Evolutionary conservation across 2,113 vertebrate species (phyloP), one percentile per base, ranked within the genome.

Genomic region (Scatophagus argus): DNA sequence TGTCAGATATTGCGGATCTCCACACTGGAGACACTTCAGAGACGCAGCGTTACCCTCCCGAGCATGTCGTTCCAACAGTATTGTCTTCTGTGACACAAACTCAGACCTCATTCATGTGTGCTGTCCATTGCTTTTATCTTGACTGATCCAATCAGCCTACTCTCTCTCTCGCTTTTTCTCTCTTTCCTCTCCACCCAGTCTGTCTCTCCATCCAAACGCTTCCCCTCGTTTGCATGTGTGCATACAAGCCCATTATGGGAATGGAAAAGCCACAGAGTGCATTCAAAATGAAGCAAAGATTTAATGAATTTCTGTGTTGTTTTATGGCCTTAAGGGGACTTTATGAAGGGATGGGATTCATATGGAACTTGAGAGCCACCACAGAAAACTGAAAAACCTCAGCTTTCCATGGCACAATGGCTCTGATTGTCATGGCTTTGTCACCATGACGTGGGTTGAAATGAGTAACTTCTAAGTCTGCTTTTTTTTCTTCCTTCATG

Each of bases 221-320:
- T 54, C 75, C 75, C 43, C 72, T 79, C 8, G 62, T 89, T 88
- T 89, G 82, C 84, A 87, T 89, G 78, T 83, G 85, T 83, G 78
- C 72, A 67, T 82, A 68, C 5, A 67, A 82, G 67, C 69, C 65
- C 64, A 74, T 88, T 85, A 90, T 31, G 55, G 81, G 70, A 86
- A 89, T 71, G 74, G 70, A 85, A 81, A 89, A 89, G 41, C 87
- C 89, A 64, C 86, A 91, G 92, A 74, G 62, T 52, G 71, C 72
- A 68, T 71, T 77, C 43, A 83, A 79, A 87, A 88, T 74, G 60
- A 84, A 79, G 79, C 72, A 83, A 77, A 68, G 72, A 44, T 87
- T 90, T 91, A 86, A 91, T 78, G 84, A 83, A 80, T 91, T 89
- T 92, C 74, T 89, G 69, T 91, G 87, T 90, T 88, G 86, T 92